A percentile compares a stretch with the other conserved stretches of the same genome.
phyloP scores from a whole-genome alignment of 2,113 vertebrate species.

The Otus sunia region DNA sequence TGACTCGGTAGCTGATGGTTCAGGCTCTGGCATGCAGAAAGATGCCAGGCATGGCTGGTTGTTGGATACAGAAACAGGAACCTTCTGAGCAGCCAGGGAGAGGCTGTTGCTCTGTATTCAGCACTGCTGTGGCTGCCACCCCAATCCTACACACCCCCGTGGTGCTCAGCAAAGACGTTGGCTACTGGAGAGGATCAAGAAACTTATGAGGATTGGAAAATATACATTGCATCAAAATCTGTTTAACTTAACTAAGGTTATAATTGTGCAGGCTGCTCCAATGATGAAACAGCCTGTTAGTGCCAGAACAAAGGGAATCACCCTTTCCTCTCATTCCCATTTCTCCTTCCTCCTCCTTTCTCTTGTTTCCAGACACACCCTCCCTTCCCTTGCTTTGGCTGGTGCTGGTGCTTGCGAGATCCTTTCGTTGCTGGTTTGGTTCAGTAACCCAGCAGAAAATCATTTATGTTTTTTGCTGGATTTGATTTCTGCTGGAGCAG shows the following conservation, averaged over 20 bases:
- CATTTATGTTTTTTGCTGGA: not conserved
- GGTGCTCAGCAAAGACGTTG: not conserved
- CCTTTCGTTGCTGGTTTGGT: not conserved
- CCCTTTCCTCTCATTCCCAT: not conserved
- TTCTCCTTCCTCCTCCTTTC: not conserved
- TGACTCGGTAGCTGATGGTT: not conserved
- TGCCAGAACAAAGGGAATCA: not conserved
- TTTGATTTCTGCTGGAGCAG: not conserved
- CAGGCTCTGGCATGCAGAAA: not conserved
- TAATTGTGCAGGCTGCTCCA: not conserved
- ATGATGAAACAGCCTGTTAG: not conserved
- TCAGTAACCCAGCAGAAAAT: not conserved
- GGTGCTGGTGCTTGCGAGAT: not conserved
- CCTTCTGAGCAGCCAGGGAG: not conserved
- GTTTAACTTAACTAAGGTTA: not conserved
- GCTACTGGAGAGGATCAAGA: not conserved
- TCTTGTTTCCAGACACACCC: not conserved
- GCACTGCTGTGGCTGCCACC: not conserved
- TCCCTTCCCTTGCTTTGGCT: not conserved
- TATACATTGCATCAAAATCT: not conserved
- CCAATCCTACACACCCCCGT: accelerated
- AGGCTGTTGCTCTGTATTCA: not conserved
- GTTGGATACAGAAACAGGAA: not conserved
- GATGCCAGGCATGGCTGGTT: not conserved
- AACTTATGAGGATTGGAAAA: not conserved